These are phyloP conservation scores for Martes martes DNA, from an alignment of 2,113 vertebrate genomes.

Conservation along the genomic window DNA sequence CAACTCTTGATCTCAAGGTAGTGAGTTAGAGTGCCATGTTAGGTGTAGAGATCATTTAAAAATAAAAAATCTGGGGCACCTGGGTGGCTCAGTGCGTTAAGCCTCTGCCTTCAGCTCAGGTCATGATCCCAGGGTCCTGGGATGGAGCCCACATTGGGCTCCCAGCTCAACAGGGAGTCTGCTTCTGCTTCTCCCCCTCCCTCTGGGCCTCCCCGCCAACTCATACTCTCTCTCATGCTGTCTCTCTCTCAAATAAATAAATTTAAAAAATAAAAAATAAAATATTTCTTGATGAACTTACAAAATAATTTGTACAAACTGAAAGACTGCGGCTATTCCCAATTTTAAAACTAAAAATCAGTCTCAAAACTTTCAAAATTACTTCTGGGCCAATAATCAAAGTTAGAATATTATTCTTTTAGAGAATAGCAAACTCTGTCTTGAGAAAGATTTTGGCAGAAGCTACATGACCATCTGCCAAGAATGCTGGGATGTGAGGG, in stretches of 20 bases:
- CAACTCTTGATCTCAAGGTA: neutral
- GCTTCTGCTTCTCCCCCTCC: neutral
- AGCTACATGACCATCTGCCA: neutral
- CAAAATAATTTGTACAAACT: constrained; percentile 33
- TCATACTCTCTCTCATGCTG: neutral
- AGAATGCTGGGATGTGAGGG: neutral
- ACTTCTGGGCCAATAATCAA: constrained; percentile 1
- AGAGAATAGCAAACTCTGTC: neutral
- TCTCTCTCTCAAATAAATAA: neutral
- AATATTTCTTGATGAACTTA: constrained; percentile 20
- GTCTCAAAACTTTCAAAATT: constrained; percentile 20
- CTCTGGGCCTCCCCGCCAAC: neutral
- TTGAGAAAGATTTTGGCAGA: constrained; percentile 9
- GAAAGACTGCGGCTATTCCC: neutral
- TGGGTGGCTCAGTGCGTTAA: neutral
- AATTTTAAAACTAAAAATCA: constrained; percentile 45
- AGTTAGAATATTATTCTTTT: neutral
- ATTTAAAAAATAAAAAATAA: neutral
- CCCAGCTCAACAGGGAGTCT: neutral
- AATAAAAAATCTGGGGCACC: neutral
- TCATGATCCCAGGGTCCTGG: neutral
- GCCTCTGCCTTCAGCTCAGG: neutral
- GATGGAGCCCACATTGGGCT: neutral
- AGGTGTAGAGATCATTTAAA: neutral
- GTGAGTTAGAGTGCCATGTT: neutral